Evolutionary conservation across 2,888 invertebrate genomes (phyloP).

Genomic region (Drosophila recens): DNA sequence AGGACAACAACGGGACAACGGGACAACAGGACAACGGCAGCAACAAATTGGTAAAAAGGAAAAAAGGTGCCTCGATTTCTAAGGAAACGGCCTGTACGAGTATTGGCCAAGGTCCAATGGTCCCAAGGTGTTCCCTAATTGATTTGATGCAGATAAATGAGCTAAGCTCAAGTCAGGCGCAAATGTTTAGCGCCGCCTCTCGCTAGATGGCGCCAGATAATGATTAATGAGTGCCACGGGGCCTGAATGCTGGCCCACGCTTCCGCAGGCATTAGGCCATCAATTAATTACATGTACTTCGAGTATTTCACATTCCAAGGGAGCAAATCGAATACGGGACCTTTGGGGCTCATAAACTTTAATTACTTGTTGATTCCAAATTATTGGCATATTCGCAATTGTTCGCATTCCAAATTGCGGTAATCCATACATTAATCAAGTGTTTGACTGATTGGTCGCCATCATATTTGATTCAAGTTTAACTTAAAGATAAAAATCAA

Average conservation of each 20-base stretch:
- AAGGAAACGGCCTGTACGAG: constrained; percentile 32
- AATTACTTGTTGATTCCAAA: constrained; percentile 39
- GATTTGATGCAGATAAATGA: constrained; percentile 81
- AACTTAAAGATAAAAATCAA: neutral
- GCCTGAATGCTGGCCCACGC: constrained; percentile 5
- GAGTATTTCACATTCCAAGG: constrained; percentile 1
- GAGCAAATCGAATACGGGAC: neutral
- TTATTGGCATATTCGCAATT: constrained; percentile 17
- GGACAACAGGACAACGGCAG: neutral
- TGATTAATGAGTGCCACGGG: constrained; percentile 67
- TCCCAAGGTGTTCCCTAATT: constrained; percentile 71
- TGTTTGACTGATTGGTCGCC: neutral
- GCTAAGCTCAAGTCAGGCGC: constrained; percentile 46
- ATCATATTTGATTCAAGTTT: neutral
- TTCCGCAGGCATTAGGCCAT: constrained; percentile 31
- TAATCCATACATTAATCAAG: neutral
- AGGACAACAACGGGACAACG: constrained; percentile 43
- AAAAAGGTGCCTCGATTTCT: constrained; percentile 49
- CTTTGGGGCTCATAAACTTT: constrained; percentile 8
- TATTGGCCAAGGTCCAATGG: constrained; percentile 41
- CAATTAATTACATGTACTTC: constrained; percentile 32
- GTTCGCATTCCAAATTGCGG: neutral
- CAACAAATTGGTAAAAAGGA: constrained; percentile 33
- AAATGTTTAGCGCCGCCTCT: constrained; percentile 30
- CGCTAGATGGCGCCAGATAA: constrained; percentile 65